Conservation (phyloP, 2,113 vertebrate species). For the Zosterops pallidus region DNA sequence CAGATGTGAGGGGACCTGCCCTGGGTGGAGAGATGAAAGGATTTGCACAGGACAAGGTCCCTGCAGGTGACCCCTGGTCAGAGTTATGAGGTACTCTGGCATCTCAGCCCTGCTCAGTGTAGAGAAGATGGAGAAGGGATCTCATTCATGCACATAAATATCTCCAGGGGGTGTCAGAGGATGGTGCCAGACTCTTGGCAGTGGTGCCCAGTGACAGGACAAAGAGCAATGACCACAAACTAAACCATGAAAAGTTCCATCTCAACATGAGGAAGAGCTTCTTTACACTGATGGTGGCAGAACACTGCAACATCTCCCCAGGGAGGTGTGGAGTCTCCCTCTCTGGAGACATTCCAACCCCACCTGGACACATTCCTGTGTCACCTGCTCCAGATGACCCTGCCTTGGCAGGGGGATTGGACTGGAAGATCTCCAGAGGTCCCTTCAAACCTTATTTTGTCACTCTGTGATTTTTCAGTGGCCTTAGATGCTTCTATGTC, state of each 20-base stretch:
- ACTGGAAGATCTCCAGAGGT: not conserved
- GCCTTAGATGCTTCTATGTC: not conserved
- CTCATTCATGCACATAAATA: not conserved
- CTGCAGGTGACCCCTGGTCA: not conserved
- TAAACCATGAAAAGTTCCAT: not conserved
- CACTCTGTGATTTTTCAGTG: not conserved
- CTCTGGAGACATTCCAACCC: not conserved
- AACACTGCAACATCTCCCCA: not conserved
- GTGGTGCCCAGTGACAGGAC: not conserved
- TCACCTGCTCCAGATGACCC: not conserved
- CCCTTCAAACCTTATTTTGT: not conserved
- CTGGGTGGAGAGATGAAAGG: not conserved
- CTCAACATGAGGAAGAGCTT: not conserved
- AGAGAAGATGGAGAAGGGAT: not conserved
- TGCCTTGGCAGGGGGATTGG: not conserved
- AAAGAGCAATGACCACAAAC: not conserved
- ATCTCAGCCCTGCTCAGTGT: not conserved
- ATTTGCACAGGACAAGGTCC: not conserved
- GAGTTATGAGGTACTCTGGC: rapidly evolving
- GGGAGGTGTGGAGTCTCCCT: not conserved
- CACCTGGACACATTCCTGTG: not conserved
- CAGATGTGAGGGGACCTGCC: not conserved
- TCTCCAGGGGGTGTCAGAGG: not conserved
- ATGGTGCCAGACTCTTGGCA: not conserved
- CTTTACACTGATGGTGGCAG: not conserved